Conservation (phyloP, 2,797 vertebrate genomes). For the Crax fasciolata region DNA sequence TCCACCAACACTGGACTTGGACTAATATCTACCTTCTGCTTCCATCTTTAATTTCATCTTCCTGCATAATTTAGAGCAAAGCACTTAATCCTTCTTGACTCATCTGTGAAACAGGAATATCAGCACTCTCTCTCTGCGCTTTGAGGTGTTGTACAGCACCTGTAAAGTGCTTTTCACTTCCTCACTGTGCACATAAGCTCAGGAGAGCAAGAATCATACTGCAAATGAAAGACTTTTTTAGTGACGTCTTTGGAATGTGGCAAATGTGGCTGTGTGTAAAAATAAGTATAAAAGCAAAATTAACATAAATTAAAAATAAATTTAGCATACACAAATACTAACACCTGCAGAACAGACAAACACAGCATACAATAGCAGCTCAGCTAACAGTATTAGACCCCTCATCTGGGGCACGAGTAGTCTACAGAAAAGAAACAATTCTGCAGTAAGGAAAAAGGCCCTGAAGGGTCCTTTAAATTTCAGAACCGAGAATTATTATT, state of each 20-base stretch:
- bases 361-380: neutral
- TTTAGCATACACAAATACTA: neutral
- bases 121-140: neutral
- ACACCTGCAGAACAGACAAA: neutral
- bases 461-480: neutral
- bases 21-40: neutral
- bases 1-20: fast-evolving
- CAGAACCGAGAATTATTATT: neutral
- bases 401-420: neutral
- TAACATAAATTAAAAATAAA: slow-evolving; percentile 2
- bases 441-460: neutral
- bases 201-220: neutral
- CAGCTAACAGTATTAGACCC: fast-evolving
- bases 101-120: neutral
- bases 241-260: neutral
- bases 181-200: neutral
- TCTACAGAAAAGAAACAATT: neutral
- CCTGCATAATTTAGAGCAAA: neutral
- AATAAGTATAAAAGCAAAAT: neutral
- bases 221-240: neutral
- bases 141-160: neutral
- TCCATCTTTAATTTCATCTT: neutral
- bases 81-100: neutral
- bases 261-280: neutral
- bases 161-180: slow-evolving; percentile 1